Percentiles rank a stretch among this genome's conserved stretches.
Evolutionary conservation across 2,113 vertebrate species (phyloP).

Genomic region (Corythoichthys haematopterus): DNA sequence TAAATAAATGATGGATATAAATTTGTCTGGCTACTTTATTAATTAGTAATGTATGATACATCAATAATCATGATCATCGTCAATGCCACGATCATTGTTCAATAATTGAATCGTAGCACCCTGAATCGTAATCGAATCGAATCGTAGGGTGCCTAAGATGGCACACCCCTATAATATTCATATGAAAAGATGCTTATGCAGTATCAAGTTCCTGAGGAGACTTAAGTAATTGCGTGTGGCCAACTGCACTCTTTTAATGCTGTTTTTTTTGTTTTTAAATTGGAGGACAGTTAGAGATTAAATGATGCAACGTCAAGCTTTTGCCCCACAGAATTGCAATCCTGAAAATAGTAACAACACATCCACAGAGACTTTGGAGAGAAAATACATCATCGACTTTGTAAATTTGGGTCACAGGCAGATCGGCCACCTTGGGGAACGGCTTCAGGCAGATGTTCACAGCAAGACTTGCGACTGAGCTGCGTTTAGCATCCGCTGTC

Average conservation of each 20-base stretch:
- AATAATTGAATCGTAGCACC: too few relatives aligned
- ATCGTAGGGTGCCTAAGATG: too few relatives aligned
- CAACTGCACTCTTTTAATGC: not conserved
- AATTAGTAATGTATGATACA: too few relatives aligned
- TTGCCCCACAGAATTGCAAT: not conserved
- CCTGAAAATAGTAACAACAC: not conserved
- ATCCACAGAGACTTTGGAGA: not conserved
- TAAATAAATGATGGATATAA: too few relatives aligned
- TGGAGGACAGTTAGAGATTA: slow-evolving; percentile 1
- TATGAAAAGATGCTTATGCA: not conserved
- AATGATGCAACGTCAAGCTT: not conserved
- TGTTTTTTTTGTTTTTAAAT: not conserved
- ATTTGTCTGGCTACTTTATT: too few relatives aligned
- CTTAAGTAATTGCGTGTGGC: not conserved
- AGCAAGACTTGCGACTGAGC: not conserved
- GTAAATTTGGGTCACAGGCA: slow-evolving; percentile 3
- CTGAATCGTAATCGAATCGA: too few relatives aligned
- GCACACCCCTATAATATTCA: not conserved
- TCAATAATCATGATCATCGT: too few relatives aligned
- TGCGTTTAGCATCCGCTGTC: not conserved
- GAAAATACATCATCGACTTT: slow-evolving; percentile 1
- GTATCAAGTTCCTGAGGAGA: not conserved
- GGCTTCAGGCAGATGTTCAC: slow-evolving; percentile 3
- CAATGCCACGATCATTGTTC: too few relatives aligned
- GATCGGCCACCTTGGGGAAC: slow-evolving; percentile 1